Evolutionary conservation across 2,888 invertebrate species (phyloP), one percentile per base, ranked within the genome.

Genomic region (Nemurella pictetii): DNA sequence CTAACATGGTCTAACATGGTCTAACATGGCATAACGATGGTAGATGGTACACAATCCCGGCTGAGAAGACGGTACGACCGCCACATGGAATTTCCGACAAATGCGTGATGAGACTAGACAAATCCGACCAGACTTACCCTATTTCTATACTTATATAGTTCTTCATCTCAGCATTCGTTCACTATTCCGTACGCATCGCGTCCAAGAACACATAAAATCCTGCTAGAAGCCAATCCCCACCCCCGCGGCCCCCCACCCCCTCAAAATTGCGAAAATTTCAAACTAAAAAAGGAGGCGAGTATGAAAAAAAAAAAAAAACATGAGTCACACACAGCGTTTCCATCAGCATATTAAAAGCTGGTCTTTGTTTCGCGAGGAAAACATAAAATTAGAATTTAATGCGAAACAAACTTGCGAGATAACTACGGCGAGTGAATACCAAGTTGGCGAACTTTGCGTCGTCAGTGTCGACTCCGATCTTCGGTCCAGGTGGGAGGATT

Each of bases 171-270:
- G 29, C 27, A 72, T 82, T 55, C 55, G 55, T 82, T 82, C 55
- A 25, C 29, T 82, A 82, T 82, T 82, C 82, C 26, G 12, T 12
- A 26, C 82, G 82, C 82, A 82, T 82, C 27, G 28, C 27, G 82
- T 27, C 25, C 26, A 82, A 82, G 82, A 82, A 82, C 82, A 82
- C 82, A 82, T 82, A 82, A 82, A 82, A 72, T 82, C 82, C 82
- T 72, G 26, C 28, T 72, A 72, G 82, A 82, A 82, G 55, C 55
- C 55, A 55, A 55, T 55, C 55, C 55, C 55, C 12, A 55, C 12
- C 55, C 55, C 20, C n/a, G n/a, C n/a, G n/a, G 9, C 3, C 3
- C 55, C 55, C 55, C 55, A 25, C 36, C 82, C 72, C 29, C 55
- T 72, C 26, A 82, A 82, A 82, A 82, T 72, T 82, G 82, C 55